A percentile compares a stretch with the other conserved stretches of the same genome.
phyloP scores from a whole-genome alignment of 2,113 vertebrate species.

The Dasyornis broadbenti region DNA sequence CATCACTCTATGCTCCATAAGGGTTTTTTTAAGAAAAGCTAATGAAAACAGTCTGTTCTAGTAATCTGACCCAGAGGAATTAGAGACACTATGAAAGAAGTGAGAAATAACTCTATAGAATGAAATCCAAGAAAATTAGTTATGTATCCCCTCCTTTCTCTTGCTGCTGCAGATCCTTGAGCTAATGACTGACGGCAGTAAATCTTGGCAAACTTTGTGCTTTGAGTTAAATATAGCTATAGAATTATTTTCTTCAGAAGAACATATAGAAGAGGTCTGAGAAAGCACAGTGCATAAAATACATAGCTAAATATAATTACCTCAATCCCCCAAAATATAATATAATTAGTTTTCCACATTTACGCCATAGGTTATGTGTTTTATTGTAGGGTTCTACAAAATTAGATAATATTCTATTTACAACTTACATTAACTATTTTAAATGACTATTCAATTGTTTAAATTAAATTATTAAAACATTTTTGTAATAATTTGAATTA shows the following conservation, averaged over 20 bases:
- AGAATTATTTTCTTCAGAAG: neutral
- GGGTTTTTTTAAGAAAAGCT: neutral
- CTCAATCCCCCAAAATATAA: neutral
- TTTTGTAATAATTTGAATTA: neutral
- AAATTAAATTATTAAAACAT: neutral
- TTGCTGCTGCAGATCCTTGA: neutral
- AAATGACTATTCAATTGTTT: neutral
- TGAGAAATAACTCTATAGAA: neutral
- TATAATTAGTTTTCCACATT: neutral
- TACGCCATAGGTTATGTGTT: neutral
- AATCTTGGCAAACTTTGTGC: neutral
- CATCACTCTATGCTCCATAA: neutral
- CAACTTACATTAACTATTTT: neutral
- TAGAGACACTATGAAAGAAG: neutral
- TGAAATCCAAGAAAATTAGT: neutral
- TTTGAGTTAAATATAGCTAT: neutral
- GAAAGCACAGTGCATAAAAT: neutral
- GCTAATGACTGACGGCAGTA: accelerated
- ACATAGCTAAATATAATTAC: neutral
- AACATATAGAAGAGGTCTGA: neutral
- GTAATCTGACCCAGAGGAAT: neutral
- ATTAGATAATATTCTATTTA: neutral
- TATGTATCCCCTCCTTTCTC: neutral
- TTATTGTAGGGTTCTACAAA: neutral
- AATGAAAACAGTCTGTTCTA: neutral